phyloP scores from a whole-genome alignment of 2,888 invertebrate genomes.

The Hartigia nigra region DNA sequence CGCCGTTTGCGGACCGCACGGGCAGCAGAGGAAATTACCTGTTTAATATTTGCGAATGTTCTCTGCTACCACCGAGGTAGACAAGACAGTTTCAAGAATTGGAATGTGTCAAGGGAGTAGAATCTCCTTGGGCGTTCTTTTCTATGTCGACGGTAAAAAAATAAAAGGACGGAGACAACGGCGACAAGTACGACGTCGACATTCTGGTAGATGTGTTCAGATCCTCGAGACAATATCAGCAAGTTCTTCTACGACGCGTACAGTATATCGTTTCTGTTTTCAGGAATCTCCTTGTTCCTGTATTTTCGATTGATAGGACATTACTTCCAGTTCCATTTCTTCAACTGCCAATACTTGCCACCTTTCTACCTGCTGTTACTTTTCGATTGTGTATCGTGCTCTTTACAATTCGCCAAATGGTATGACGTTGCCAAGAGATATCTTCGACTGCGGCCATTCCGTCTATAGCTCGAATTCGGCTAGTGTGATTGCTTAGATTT shows the following conservation, averaged over 20 bases:
- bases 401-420: background rate
- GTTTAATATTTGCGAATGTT: conserved; percentile 7
- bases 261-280: conserved; percentile 2
- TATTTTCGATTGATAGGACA: background rate
- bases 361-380: background rate
- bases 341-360: background rate
- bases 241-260: background rate
- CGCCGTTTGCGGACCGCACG: background rate
- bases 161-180: background rate
- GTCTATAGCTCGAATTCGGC: background rate
- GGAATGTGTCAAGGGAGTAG: background rate
- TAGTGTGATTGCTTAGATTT: background rate
- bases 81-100: background rate
- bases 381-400: background rate
- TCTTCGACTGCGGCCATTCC: background rate
- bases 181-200: background rate
- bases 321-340: background rate
- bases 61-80: background rate
- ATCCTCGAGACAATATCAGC: background rate
- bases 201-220: background rate
- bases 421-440: background rate
- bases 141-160: background rate
- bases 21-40: background rate
- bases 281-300: background rate
- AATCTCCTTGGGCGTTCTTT: background rate